phyloP scores from a whole-genome alignment of 1,140 invertebrate species.

The Goniozus legneri region DNA sequence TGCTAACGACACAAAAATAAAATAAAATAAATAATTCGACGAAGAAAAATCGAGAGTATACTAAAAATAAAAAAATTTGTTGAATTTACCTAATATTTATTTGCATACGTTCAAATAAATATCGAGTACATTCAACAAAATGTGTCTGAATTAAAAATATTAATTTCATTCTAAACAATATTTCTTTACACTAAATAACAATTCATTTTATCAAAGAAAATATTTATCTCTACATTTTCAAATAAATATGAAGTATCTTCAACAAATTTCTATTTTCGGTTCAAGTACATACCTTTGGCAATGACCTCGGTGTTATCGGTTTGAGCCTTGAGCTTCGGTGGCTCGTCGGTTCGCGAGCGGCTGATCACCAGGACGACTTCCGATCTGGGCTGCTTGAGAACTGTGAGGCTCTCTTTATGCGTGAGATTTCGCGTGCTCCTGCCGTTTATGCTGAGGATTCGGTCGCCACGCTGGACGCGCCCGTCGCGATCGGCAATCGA shows the following conservation, averaged over 20 bases:
- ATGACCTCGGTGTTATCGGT: constrained; percentile 43
- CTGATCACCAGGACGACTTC: constrained; percentile 68
- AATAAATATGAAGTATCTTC: too few species aligned
- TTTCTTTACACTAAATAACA: too few species aligned
- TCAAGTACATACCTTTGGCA: constrained; percentile 37
- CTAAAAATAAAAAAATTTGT: too few species aligned
- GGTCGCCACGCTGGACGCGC: constrained; percentile 79
- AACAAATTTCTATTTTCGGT: too few species aligned
- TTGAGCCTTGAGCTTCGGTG: constrained; percentile 25
- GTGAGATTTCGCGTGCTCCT: constrained; percentile 74
- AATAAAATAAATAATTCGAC: neutral
- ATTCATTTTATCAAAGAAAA: too few species aligned
- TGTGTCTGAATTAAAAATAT: too few species aligned
- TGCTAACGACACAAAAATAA: constrained; percentile 6
- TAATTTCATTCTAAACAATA: too few species aligned
- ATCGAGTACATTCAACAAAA: too few species aligned
- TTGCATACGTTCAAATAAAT: too few species aligned
- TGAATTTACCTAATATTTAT: too few species aligned
- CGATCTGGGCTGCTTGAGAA: constrained; percentile 74
- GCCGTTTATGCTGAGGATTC: constrained; percentile 87
- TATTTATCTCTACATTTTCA: too few species aligned
- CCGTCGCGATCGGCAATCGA: constrained; percentile 84
- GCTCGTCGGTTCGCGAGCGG: constrained; percentile 43
- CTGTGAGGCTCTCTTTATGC: constrained; percentile 78
- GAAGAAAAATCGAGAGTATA: too few species aligned